Percentiles rank a stretch among this genome's conserved stretches.
Evolutionary conservation across 1,140 invertebrate species (phyloP).

Genomic region (Drosophila ficusphila): DNA sequence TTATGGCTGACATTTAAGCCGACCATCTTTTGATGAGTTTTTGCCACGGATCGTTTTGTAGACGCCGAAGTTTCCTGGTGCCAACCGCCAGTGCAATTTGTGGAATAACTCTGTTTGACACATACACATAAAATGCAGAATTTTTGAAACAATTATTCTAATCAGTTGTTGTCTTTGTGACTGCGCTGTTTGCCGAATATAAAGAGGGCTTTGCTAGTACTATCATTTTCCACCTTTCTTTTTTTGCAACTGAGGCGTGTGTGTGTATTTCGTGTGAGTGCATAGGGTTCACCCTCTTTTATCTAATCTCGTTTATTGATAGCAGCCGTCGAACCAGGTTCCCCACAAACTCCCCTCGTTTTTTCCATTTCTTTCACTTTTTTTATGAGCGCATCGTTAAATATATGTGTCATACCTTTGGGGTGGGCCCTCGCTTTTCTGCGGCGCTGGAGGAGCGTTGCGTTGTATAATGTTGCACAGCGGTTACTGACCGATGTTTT

Average conservation of each 20-base stretch:
- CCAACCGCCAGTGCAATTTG: neutral
- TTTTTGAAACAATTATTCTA: neutral
- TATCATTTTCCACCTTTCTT: neutral
- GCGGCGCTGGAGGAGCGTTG: constrained; percentile 31
- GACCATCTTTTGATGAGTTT: constrained; percentile 7
- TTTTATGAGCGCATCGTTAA: constrained; percentile 46
- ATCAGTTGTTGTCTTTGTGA: neutral
- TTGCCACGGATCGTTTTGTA: constrained; percentile 6
- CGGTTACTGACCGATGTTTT: constrained; percentile 67
- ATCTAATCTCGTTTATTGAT: constrained; percentile 74
- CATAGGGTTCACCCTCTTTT: constrained; percentile 21
- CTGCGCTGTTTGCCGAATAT: neutral
- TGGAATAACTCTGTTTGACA: neutral
- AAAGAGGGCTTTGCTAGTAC: neutral
- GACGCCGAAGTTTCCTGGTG: constrained; percentile 9
- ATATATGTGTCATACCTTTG: constrained; percentile 59
- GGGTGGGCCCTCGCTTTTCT: constrained; percentile 28
- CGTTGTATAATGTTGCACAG: constrained; percentile 72
- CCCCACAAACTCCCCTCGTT: constrained; percentile 1
- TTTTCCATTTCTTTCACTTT: constrained; percentile 47
- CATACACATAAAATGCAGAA: neutral
- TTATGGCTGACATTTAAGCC: constrained; percentile 32
- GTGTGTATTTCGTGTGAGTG: neutral
- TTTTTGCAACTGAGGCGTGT: neutral
- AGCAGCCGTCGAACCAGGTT: constrained; percentile 38